phyloP scores from a whole-genome alignment of 2,888 invertebrate species.

The Panzeria rudis region DNA sequence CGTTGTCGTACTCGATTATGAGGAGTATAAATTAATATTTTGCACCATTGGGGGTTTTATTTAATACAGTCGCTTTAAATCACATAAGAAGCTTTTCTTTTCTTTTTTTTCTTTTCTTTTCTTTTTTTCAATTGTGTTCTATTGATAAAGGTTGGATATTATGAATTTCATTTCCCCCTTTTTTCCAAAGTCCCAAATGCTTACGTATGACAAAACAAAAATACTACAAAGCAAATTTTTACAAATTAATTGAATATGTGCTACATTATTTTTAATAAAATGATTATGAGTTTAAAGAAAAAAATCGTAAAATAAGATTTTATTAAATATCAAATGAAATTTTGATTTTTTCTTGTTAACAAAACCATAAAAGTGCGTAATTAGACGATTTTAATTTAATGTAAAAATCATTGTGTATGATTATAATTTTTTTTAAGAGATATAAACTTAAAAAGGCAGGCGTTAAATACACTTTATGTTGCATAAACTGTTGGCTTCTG shows the following conservation, averaged over 20 bases:
- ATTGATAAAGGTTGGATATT: constrained; percentile 50
- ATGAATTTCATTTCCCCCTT: constrained; percentile 46
- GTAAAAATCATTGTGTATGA: too few species aligned
- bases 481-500: too few species aligned
- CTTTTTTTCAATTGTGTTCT: constrained; percentile 31
- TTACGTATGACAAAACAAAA: not conserved
- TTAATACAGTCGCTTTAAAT: constrained; percentile 55
- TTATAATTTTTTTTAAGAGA: too few species aligned
- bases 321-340: constrained; percentile 30
- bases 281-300: not conserved
- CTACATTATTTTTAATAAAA: constrained; percentile 29
- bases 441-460: too few species aligned
- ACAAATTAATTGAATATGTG: constrained; percentile 63
- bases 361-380: constrained; percentile 23
- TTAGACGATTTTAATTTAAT: constrained; percentile 9
- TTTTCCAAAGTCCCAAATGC: constrained; percentile 35
- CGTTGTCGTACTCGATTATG: constrained; percentile 43
- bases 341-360: constrained; percentile 10
- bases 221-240: constrained; percentile 32
- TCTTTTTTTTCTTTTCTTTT: constrained; percentile 12
- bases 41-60: constrained; percentile 67
- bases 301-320: not conserved
- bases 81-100: constrained; percentile 66
- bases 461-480: too few species aligned
- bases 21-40: constrained; percentile 68